Evolutionary conservation across 2,113 vertebrate genomes (phyloP).

Genomic region (Edolisoma coerulescens): DNA sequence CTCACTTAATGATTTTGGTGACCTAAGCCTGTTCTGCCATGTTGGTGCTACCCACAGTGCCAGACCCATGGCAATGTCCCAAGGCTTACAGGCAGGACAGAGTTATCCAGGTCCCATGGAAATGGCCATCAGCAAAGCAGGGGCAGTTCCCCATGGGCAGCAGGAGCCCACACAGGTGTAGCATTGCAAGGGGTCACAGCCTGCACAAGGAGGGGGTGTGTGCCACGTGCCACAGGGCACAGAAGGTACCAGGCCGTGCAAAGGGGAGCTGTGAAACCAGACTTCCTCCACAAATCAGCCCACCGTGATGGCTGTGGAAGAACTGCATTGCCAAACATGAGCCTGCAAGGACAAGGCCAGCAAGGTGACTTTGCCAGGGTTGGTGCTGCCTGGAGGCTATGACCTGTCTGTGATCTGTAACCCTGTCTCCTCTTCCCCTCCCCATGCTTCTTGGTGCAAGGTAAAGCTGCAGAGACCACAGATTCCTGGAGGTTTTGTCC

Average conservation of each 20-base stretch:
- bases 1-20: background rate
- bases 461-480: background rate
- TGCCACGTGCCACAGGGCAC: rapidly evolving
- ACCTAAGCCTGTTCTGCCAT: background rate
- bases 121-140: background rate
- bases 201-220: background rate
- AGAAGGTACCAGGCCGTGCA: rapidly evolving
- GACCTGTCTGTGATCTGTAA: background rate
- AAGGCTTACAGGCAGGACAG: background rate
- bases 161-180: rapidly evolving
- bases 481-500: background rate
- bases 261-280: background rate
- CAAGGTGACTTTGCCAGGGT: background rate
- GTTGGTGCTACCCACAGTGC: background rate
- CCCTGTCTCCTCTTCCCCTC: background rate
- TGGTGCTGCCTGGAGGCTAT: background rate
- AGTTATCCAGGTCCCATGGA: background rate
- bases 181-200: background rate
- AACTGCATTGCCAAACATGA: background rate
- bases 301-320: background rate
- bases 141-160: rapidly evolving
- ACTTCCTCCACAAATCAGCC: background rate
- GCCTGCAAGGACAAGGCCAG: background rate
- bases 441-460: background rate
- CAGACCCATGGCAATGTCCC: background rate